Evolutionary conservation across 2,888 invertebrate genomes (phyloP).

Genomic region (Callyntrura guangdongensis): DNA sequence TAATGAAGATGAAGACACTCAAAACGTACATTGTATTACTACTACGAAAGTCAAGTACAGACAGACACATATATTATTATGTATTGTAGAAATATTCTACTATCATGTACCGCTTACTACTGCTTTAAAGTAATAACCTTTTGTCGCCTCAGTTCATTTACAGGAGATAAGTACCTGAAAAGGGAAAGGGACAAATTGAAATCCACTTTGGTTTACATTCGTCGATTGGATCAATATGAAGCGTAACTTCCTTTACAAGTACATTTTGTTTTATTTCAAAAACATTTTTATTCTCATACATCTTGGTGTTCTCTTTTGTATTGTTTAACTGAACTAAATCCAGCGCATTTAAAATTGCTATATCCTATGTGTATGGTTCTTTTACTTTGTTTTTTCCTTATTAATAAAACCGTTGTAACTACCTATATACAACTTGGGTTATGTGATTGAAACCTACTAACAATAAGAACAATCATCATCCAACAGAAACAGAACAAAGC

Average conservation of each 20-base stretch:
- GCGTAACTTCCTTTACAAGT: conserved; percentile 54
- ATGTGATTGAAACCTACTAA: too few relatives aligned
- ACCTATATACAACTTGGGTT: too few relatives aligned
- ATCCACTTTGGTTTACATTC: conserved; percentile 42
- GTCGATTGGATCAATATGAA: conserved; percentile 45
- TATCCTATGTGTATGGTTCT: too few relatives aligned
- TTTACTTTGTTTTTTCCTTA: too few relatives aligned
- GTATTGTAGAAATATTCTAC: background rate
- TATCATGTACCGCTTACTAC: background rate
- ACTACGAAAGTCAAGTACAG: background rate
- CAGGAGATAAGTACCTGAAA: conserved; percentile 24
- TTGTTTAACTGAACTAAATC: too few relatives aligned
- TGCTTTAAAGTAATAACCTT: conserved; percentile 32
- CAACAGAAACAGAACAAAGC: too few relatives aligned
- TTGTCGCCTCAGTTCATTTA: conserved; percentile 62
- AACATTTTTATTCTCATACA: too few relatives aligned
- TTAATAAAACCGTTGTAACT: too few relatives aligned
- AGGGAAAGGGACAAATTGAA: conserved; percentile 43
- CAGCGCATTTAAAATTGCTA: too few relatives aligned
- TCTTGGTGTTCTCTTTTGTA: too few relatives aligned
- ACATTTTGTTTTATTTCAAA: too few relatives aligned
- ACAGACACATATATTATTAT: background rate
- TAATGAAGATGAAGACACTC: background rate
- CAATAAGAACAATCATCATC: too few relatives aligned
- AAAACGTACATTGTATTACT: background rate